Evolutionary conservation across 2,797 vertebrate genomes (phyloP).

Genomic region (Prunella strophiata): DNA sequence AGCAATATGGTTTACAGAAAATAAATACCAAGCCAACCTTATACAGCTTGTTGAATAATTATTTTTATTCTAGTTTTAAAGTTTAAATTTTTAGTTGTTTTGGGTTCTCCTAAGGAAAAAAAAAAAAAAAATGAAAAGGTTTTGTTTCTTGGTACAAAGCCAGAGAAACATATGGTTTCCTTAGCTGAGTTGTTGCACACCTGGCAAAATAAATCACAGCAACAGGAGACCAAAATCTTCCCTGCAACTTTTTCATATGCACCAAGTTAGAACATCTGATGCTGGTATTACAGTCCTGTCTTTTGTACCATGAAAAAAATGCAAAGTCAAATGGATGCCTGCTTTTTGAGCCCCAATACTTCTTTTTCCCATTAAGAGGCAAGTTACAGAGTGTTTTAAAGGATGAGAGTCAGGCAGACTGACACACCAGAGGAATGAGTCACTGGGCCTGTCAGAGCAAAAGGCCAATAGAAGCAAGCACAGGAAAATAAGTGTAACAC

Average conservation of each 20-base stretch:
- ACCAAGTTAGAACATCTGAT: constrained; percentile 3
- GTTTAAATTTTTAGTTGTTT: constrained; percentile 30
- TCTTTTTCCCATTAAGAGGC: not conserved
- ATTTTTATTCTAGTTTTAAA: constrained; percentile 43
- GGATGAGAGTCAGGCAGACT: not conserved
- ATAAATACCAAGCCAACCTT: constrained; percentile 25
- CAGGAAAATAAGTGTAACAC: constrained; percentile 47
- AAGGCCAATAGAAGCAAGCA: constrained; percentile 28
- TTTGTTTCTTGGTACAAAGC: constrained; percentile 49
- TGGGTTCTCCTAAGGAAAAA: not conserved
- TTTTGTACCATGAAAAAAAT: not conserved
- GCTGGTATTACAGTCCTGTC: not conserved
- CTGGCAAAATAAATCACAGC: constrained; percentile 70
- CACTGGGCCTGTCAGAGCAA: constrained; percentile 1
- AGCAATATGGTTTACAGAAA: constrained; percentile 46
- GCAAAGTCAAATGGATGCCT: constrained; percentile 12
- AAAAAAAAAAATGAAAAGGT: not conserved
- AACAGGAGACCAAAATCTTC: constrained; percentile 47
- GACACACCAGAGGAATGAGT: not conserved
- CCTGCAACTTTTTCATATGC: constrained; percentile 36
- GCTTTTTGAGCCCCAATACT: not conserved
- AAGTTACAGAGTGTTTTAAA: constrained; percentile 8
- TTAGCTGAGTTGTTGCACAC: constrained; percentile 50
- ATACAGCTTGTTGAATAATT: constrained; percentile 37
- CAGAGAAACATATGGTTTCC: constrained; percentile 65